phyloP scores from a whole-genome alignment of 2,797 vertebrate genomes.

The Gouania willdenowi region DNA sequence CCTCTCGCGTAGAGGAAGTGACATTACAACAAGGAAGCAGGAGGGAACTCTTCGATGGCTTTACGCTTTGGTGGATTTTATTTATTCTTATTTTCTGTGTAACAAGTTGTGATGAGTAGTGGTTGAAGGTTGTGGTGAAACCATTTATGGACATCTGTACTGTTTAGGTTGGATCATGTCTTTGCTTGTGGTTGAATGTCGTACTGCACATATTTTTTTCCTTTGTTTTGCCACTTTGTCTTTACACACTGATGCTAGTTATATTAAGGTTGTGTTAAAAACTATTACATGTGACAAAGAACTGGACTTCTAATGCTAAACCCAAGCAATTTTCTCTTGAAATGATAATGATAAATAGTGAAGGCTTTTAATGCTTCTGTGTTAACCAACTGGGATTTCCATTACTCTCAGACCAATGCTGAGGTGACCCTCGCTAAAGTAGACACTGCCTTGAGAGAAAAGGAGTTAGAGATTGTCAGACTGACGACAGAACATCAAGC shows the following conservation, averaged over 20 bases:
- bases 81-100: background rate
- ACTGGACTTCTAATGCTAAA: no score
- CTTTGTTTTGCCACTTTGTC: slow-evolving; percentile 10
- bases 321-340: no score
- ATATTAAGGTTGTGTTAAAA: no score
- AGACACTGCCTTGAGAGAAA: slow-evolving; percentile 65
- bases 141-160: no score
- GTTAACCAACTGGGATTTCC: no score
- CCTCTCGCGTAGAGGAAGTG: slow-evolving; percentile 61
- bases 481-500: slow-evolving; percentile 60
- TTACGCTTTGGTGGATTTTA: slow-evolving; percentile 6
- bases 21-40: slow-evolving; percentile 63
- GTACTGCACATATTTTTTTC: no score
- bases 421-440: slow-evolving; percentile 76
- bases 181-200: background rate
- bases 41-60: slow-evolving; percentile 18
- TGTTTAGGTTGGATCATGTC: slow-evolving; percentile 4
- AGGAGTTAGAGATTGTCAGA: slow-evolving; percentile 58
- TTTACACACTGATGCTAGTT: no score
- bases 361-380: no score
- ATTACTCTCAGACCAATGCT: slow-evolving; percentile 63
- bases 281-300: no score
- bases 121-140: slow-evolving; percentile 40
- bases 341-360: no score
- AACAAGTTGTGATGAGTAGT: background rate